Evolutionary conservation across 2,113 vertebrate genomes (phyloP), one percentile per base, ranked within the genome.

Genomic region (Hystrix cristata): DNA sequence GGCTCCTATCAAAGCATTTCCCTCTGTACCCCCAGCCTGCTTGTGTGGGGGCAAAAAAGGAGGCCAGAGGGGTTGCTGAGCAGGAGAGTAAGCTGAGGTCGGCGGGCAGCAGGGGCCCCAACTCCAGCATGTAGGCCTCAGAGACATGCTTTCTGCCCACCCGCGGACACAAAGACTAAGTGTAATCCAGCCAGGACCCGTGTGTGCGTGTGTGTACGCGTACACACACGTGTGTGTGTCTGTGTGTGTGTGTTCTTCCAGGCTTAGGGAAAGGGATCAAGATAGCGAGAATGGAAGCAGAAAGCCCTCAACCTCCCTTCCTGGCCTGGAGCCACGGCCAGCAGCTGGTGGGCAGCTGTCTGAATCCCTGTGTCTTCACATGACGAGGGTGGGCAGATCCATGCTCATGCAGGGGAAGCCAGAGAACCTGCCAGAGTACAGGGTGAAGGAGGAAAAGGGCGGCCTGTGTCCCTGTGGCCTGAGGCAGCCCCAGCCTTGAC

Each of bases 401-500:
- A 2, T 15, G 21, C 21, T 92, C 81, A 12, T 0, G 5, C 53
- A 25, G 55, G 48, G 76, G 72, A 62, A 82, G n/a, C 59, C 29
- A 89, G 87, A 84, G 74, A 67, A 19, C 65, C 46, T 57, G 53
- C 87, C 87, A 19, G 43, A 81, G 46, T 60, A 9, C 14, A 13
- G 46, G 69, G 87, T 1, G 0, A 79, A 53, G 48, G 80, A 82
- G 43, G 34, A 71, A 95, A 91, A 95, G 53, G 84, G 90, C 96
- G 94, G 95, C 67, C 86, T 12, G 15, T 7, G 46, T n/a, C 62
- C 83, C 82, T 64, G 31, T 53, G 76, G 38, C 80, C 69, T 57
- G 80, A 82, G 79, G 94, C 65, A 53, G 78, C 46, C 90, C 55
- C 51, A 51, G 55, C 60, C 91, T 69, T 87, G 59, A n/a, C 95